These are phyloP conservation scores for Unio pictorum DNA, from an alignment of 2,888 invertebrate genomes.

Conservation along the genomic window DNA sequence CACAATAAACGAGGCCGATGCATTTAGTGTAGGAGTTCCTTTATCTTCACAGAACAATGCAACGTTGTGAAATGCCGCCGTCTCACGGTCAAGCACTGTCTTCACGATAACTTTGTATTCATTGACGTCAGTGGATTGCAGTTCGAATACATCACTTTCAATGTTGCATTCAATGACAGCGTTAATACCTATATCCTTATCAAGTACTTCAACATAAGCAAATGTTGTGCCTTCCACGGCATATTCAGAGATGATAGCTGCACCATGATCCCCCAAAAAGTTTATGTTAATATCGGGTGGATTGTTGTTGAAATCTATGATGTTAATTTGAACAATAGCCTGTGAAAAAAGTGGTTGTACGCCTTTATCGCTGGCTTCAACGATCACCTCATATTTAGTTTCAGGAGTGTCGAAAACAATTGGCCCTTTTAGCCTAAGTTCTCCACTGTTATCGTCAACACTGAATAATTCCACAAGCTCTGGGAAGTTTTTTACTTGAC, in stretches of 20 bases:
- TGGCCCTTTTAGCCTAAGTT: constrained; percentile 41
- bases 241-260: constrained; percentile 52
- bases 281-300: constrained; percentile 79
- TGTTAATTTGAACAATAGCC: constrained; percentile 66
- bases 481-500: constrained; percentile 43
- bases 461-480: constrained; percentile 40
- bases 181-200: constrained; percentile 57
- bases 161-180: constrained; percentile 53
- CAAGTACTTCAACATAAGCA: constrained; percentile 52
- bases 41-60: constrained; percentile 42
- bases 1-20: constrained; percentile 43
- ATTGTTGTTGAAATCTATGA: constrained; percentile 92
- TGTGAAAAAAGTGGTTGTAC: constrained; percentile 51
- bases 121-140: constrained; percentile 47
- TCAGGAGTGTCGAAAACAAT: constrained; percentile 42
- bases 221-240: constrained; percentile 57
- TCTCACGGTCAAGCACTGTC: constrained; percentile 38
- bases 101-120: constrained; percentile 52
- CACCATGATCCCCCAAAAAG: constrained; percentile 43
- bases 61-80: constrained; percentile 31
- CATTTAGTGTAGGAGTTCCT: constrained; percentile 40
- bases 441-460: constrained; percentile 51
- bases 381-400: constrained; percentile 45
- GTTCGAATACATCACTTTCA: constrained; percentile 42
- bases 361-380: constrained; percentile 59